These are phyloP conservation scores for Trematomus loennbergii DNA, from an alignment of 2,113 vertebrate genomes.

Conservation along the genomic window DNA sequence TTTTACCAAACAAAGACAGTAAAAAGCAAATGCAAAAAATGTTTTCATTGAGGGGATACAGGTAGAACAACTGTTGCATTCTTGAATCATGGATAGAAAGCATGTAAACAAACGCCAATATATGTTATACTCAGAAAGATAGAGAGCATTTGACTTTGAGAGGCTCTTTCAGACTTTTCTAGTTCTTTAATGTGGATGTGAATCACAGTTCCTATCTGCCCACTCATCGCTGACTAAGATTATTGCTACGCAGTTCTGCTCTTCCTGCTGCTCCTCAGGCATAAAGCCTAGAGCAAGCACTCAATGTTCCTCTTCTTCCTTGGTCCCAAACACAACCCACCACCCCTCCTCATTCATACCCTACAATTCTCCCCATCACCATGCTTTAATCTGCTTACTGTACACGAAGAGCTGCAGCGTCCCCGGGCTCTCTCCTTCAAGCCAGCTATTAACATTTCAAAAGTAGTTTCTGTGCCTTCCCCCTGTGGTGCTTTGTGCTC, in stretches of 20 bases:
- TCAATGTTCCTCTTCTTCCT: constrained; percentile 19
- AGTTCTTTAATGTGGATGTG: neutral
- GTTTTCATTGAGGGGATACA: constrained; percentile 6
- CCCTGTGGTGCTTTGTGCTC: constrained; percentile 20
- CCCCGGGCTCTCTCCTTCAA: neutral
- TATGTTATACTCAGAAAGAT: neutral
- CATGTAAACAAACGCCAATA: neutral
- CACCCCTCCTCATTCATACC: no score
- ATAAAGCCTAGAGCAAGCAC: constrained; percentile 10
- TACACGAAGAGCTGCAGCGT: neutral
- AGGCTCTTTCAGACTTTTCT: neutral
- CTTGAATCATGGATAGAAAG: neutral
- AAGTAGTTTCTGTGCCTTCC: constrained; percentile 12
- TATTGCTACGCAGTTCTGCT: constrained; percentile 2
- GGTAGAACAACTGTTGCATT: neutral
- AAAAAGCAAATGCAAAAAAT: no score
- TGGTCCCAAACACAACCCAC: neutral
- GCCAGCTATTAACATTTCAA: constrained; percentile 67
- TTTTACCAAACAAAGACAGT: neutral
- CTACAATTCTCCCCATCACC: neutral
- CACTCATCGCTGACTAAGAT: constrained; percentile 37
- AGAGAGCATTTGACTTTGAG: neutral
- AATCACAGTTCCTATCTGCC: constrained; percentile 15
- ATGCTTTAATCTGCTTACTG: neutral
- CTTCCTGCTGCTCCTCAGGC: constrained; percentile 32